A percentile compares a stretch with the other conserved stretches of the same genome.
Evolutionary conservation across 1,140 invertebrate species (phyloP).

Genomic region (Drosophila guanche): DNA sequence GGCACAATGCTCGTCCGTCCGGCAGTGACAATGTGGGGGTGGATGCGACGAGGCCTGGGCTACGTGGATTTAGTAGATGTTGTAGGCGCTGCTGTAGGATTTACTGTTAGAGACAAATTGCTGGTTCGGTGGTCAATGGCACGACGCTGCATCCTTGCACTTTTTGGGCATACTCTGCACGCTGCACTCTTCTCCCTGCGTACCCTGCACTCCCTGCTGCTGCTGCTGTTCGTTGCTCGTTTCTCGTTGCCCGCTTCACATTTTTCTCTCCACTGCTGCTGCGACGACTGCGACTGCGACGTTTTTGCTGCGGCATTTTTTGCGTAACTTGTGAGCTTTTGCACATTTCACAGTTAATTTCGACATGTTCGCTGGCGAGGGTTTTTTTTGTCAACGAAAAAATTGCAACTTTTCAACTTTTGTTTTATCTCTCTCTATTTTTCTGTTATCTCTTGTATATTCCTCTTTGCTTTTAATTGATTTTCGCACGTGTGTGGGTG

Average conservation of each 20-base stretch:
- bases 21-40: conserved; percentile 27
- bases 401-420: conserved; percentile 32
- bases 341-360: conserved; percentile 63
- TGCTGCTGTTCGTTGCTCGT: conserved; percentile 39
- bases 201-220: background rate
- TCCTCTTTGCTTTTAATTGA: conserved; percentile 65
- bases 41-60: conserved; percentile 29
- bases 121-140: conserved; percentile 73
- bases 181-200: conserved; percentile 15
- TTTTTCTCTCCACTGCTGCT: conserved; percentile 51
- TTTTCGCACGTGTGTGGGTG: conserved; percentile 70
- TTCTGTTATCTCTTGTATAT: conserved; percentile 5
- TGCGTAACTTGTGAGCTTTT: conserved; percentile 73
- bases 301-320: conserved; percentile 71
- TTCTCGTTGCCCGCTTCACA: conserved; percentile 66
- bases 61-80: conserved; percentile 22
- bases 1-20: conserved; percentile 17
- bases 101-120: conserved; percentile 65
- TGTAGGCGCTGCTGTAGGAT: conserved; percentile 16
- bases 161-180: conserved; percentile 27
- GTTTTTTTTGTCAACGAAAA: conserved; percentile 16
- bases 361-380: conserved; percentile 40
- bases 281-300: background rate
- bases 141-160: conserved; percentile 57
- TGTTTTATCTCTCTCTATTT: conserved; percentile 34